A percentile compares a stretch with the other conserved stretches of the same genome.
These are phyloP conservation scores for Oxyteleia sp. DNA, from an alignment of 2,888 invertebrate species.

Conservation along the genomic window DNA sequence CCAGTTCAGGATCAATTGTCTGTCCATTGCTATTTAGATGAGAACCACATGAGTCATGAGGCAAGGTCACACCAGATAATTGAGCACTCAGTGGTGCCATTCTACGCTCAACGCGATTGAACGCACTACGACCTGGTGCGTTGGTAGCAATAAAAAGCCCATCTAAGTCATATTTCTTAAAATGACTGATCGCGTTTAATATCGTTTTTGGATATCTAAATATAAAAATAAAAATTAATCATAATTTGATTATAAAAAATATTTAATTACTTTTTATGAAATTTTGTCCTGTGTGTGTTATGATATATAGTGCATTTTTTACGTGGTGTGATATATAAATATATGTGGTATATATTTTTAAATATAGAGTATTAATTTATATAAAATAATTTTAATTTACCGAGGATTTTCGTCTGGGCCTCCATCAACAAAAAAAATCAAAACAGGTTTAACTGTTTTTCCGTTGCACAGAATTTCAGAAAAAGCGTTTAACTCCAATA, in stretches of 20 bases:
- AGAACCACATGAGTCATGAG: constrained; percentile 79
- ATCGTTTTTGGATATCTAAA: constrained; percentile 76
- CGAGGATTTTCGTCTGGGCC: constrained; percentile 33
- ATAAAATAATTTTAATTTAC: constrained; percentile 32
- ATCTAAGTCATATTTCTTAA: constrained; percentile 77
- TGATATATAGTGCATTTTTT: no score
- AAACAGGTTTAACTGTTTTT: constrained; percentile 64
- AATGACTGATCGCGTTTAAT: constrained; percentile 74
- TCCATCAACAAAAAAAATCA: constrained; percentile 78
- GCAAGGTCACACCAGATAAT: constrained; percentile 79
- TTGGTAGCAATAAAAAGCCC: constrained; percentile 75
- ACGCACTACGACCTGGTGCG: constrained; percentile 81
- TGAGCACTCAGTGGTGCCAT: constrained; percentile 80
- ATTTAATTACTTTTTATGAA: no score
- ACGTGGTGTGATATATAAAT: no score
- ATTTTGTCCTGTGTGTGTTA: no score
- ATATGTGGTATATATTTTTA: no score
- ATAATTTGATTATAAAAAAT: constrained; percentile 17
- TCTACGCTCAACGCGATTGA: constrained; percentile 82
- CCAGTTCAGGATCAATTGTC: constrained; percentile 81
- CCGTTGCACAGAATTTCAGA: constrained; percentile 56
- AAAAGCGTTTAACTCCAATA: constrained; percentile 8
- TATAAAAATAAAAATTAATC: constrained; percentile 46
- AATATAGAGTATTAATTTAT: no score
- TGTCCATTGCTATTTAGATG: constrained; percentile 78